phyloP scores from a whole-genome alignment of 2,113 vertebrate genomes.

The Tetrao urogallus region DNA sequence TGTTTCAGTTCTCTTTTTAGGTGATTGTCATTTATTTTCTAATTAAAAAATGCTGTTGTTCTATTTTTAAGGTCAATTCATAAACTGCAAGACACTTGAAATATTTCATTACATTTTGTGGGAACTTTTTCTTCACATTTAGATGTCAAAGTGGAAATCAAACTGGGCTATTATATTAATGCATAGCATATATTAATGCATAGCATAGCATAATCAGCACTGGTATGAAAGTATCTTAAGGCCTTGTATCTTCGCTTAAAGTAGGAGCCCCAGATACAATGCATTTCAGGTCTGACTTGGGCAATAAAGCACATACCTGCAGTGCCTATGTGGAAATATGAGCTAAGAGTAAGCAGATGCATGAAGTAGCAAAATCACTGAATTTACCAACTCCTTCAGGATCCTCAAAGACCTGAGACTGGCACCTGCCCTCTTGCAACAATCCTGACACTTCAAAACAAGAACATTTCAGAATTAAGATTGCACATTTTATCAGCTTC shows the following conservation, averaged over 20 bases:
- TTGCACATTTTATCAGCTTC: not conserved
- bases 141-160: not conserved
- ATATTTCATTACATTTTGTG: not conserved
- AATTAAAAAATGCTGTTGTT: not conserved
- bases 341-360: not conserved
- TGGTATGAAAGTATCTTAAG: not conserved
- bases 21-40: not conserved
- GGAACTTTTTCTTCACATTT: not conserved
- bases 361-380: not conserved
- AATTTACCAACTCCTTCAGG: not conserved
- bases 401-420: not conserved
- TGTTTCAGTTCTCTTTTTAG: not conserved
- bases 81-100: not conserved
- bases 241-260: not conserved
- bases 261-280: not conserved
- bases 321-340: not conserved
- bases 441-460: not conserved
- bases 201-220: not conserved
- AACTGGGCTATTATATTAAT: not conserved
- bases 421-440: not conserved
- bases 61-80: not conserved
- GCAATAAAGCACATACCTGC: fast-evolving
- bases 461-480: not conserved
- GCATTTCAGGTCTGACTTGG: fast-evolving
- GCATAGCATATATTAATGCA: too few relatives aligned